Conservation (phyloP, 2,113 vertebrate genomes). For the Ceyx cyanopectus region DNA sequence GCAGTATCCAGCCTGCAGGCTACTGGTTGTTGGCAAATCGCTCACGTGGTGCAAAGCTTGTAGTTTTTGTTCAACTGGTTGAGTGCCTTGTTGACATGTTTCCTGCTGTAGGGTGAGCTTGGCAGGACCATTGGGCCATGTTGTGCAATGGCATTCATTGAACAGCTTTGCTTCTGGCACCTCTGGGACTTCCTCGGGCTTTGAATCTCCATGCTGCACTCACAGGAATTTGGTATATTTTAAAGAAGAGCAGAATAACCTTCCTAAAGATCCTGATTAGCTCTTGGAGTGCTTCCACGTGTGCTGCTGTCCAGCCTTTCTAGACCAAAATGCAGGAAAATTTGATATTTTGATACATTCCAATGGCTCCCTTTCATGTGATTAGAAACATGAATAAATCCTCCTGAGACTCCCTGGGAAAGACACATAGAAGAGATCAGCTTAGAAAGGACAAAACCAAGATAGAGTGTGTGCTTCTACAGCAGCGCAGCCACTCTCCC, state of each 20-base stretch:
- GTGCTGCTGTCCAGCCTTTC: neutral
- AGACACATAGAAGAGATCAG: neutral
- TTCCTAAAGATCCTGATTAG: neutral
- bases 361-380: neutral
- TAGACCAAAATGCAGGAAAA: neutral
- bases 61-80: conserved; percentile 53
- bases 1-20: conserved; percentile 55
- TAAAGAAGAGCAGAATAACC: neutral
- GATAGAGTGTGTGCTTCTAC: neutral
- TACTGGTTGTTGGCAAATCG: conserved; percentile 25
- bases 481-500: neutral
- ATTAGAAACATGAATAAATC: neutral
- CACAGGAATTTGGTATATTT: neutral
- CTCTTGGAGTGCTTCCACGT: neutral
- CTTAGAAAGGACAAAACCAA: neutral
- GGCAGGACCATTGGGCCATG: neutral
- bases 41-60: neutral
- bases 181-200: neutral
- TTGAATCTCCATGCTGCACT: neutral
- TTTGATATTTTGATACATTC: neutral
- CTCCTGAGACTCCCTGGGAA: neutral
- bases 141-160: conserved; percentile 7
- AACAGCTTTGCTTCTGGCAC: neutral
- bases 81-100: conserved; percentile 27
- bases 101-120: conserved; percentile 30